phyloP scores from a whole-genome alignment of 2,888 invertebrate genomes.

The Gymnoscelis rufifasciata region DNA sequence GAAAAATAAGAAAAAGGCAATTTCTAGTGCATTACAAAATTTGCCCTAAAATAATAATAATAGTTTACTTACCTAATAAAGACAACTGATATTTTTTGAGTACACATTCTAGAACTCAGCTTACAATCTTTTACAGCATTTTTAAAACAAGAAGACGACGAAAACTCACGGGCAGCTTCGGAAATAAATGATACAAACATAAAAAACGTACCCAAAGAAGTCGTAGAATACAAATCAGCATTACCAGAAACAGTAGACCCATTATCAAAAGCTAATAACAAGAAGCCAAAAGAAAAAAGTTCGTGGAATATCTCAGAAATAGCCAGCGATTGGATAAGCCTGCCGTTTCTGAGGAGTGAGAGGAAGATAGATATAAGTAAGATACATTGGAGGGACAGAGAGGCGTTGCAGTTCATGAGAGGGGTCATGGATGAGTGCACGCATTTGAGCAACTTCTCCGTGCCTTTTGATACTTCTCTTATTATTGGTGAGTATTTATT shows the following conservation, averaged over 20 bases:
- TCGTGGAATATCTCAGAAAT: conserved; percentile 63
- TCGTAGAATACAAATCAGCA: neutral
- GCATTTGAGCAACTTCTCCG: conserved; percentile 94
- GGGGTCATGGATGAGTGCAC: conserved; percentile 99
- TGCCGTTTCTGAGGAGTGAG: conserved; percentile 57
- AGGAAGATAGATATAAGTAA: conserved; percentile 78
- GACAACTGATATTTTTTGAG: too few relatives aligned
- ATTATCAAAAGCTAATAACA: conserved; percentile 10
- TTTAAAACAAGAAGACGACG: conserved; percentile 16
- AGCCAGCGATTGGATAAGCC: conserved; percentile 59
- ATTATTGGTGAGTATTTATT: conserved; percentile 86
- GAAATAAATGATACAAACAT: neutral
- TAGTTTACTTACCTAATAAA: too few relatives aligned
- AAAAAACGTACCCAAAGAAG: conserved; percentile 1
- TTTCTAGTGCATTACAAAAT: too few relatives aligned
- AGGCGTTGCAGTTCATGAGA: conserved; percentile 95
- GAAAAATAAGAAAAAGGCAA: too few relatives aligned
- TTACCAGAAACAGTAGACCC: conserved; percentile 7
- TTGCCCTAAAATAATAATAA: too few relatives aligned
- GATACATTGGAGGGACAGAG: conserved; percentile 85
- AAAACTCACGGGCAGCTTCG: neutral
- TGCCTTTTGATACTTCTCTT: conserved; percentile 91
- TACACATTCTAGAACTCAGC: neutral
- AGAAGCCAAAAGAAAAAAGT: conserved; percentile 35
- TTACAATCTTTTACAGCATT: conserved; percentile 9